Evolutionary conservation across 2,797 vertebrate species (phyloP).

Genomic region (Coracias cyanogaster): DNA sequence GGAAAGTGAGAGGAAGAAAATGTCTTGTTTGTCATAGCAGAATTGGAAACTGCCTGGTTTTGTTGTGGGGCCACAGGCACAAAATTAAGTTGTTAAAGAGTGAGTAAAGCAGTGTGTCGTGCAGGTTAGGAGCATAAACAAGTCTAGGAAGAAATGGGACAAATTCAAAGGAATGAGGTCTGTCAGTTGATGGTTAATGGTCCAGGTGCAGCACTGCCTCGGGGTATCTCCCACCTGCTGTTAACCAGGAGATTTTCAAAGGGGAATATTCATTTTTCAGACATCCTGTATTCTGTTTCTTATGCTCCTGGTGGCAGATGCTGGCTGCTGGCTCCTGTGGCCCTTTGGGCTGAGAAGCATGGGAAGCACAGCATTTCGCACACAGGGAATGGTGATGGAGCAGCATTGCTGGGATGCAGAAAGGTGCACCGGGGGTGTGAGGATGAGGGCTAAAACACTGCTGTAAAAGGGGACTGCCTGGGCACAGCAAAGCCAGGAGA

Average conservation of each 20-base stretch:
- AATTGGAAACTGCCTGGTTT: background rate
- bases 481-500: background rate
- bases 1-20: background rate
- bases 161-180: background rate
- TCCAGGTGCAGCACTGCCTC: background rate
- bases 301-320: background rate
- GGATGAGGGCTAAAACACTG: background rate
- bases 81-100: background rate
- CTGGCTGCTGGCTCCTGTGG: background rate
- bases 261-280: background rate
- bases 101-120: background rate
- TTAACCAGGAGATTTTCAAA: background rate
- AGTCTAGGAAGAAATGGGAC: background rate
- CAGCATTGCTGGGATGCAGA: background rate
- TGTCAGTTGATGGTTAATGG: background rate
- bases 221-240: background rate
- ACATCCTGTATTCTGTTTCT: background rate
- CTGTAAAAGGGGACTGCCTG: background rate
- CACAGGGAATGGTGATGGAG: background rate
- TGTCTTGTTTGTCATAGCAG: accelerated
- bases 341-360: background rate
- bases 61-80: background rate
- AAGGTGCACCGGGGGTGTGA: background rate
- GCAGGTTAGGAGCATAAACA: background rate
- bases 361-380: background rate